Conservation (phyloP, 37 sponge, comb jelly and placozoan genomes). For the Corticium candelabrum region DNA sequence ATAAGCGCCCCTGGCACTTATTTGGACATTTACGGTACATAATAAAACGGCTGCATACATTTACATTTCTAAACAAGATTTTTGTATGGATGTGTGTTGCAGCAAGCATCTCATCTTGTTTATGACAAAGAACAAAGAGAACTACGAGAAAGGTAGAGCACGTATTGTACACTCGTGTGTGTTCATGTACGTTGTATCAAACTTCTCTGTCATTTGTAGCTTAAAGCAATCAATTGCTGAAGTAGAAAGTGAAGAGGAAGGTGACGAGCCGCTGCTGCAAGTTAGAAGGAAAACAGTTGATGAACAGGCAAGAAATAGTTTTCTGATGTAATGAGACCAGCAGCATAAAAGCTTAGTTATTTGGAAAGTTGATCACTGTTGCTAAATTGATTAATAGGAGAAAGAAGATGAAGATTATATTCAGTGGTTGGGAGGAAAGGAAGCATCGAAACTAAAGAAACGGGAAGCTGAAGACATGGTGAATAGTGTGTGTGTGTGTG, state of each 20-base stretch:
- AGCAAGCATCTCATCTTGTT: no score
- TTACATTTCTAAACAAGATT: no score
- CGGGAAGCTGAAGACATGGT: conserved; percentile 35
- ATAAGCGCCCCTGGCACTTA: no score
- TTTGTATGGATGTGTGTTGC: no score
- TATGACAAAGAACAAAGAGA: conserved; percentile 54
- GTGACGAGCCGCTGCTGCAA: conserved; percentile 25
- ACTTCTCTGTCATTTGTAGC: no score
- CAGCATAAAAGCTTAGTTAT: neutral
- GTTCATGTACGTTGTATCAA: no score
- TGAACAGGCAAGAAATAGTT: conserved; percentile 53
- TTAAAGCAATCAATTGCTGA: conserved; percentile 19
- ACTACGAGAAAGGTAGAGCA: conserved; percentile 48
- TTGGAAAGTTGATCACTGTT: no score
- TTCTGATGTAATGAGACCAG: neutral
- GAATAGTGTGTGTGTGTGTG: no score
- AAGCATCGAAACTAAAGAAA: conserved; percentile 16
- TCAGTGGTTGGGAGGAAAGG: conserved; percentile 71
- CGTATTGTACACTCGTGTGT: no score
- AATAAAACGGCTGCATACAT: no score
- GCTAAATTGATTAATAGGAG: no score
- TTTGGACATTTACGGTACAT: no score
- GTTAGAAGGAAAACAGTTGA: conserved; percentile 47
- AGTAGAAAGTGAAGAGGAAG: conserved; percentile 14
- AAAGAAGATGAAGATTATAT: conserved; percentile 70